Conservation (phyloP, 2,888 invertebrate genomes). For the Andrena chrysosceles region DNA sequence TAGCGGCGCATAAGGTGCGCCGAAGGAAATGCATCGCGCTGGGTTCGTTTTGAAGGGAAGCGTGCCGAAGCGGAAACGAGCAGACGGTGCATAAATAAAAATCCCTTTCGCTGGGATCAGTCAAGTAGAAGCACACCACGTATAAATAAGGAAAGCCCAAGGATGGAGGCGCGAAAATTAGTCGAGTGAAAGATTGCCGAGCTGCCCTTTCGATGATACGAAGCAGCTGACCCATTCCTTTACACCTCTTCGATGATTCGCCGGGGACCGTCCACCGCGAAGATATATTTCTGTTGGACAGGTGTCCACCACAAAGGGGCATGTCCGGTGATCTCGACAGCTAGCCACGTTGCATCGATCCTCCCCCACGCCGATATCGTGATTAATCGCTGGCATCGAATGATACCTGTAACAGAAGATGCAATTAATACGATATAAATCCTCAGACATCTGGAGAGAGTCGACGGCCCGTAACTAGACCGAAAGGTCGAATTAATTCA, state of each 20-base stretch:
- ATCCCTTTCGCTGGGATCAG: conserved; percentile 32
- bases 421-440: conserved; percentile 31
- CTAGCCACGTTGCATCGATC: neutral
- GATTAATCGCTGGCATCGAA: conserved; percentile 20
- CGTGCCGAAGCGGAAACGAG: conserved; percentile 35
- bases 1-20: conserved; percentile 8
- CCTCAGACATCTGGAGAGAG: conserved; percentile 12
- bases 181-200: conserved; percentile 42
- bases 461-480: conserved; percentile 27
- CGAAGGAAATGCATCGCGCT: conserved; percentile 11
- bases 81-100: conserved; percentile 58
- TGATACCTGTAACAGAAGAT: conserved; percentile 10
- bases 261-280: neutral
- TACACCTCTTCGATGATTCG: conserved; percentile 14
- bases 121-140: conserved; percentile 10
- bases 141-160: conserved; percentile 54
- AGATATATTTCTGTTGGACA: neutral
- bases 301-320: neutral
- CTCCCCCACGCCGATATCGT: neutral
- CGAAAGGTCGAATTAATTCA: conserved; percentile 37
- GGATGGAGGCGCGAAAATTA: conserved; percentile 33
- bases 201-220: conserved; percentile 28
- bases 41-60: conserved; percentile 15
- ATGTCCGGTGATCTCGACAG: neutral
- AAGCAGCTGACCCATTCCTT: neutral